phyloP scores from a whole-genome alignment of 2,113 vertebrate genomes.

The Ceyx cyanopectus region DNA sequence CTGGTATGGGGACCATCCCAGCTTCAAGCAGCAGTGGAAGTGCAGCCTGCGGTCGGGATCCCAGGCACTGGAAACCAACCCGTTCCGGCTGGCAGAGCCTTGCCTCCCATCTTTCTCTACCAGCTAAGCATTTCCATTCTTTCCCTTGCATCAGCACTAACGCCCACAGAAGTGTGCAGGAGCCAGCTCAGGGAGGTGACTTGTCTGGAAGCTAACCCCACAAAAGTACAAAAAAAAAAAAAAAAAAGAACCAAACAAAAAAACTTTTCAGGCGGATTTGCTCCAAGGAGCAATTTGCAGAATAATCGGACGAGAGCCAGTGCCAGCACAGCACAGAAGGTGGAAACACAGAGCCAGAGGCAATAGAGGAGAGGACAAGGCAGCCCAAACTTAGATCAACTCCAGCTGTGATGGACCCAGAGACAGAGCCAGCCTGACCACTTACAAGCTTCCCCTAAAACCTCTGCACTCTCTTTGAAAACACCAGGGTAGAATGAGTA shows the following conservation, averaged over 20 bases:
- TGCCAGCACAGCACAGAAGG: neutral
- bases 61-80: neutral
- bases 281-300: constrained; percentile 18
- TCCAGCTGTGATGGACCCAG: constrained; percentile 59
- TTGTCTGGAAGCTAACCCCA: constrained; percentile 9
- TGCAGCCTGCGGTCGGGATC: neutral
- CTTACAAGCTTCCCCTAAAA: constrained; percentile 30
- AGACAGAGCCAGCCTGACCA: neutral
- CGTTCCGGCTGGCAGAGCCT: neutral
- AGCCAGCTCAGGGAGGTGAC: neutral
- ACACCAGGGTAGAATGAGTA: neutral
- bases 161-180: neutral
- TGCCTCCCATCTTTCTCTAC: neutral
- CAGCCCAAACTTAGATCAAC: constrained; percentile 55
- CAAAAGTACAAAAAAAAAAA: neutral
- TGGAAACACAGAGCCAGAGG: constrained; percentile 53
- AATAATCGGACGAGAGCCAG: constrained; percentile 15
- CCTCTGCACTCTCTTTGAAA: constrained; percentile 39
- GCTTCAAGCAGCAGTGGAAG: neutral
- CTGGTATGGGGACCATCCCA: neutral
- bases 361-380: constrained; percentile 33
- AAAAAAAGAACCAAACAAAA: neutral
- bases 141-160: constrained; percentile 51
- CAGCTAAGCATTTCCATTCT: neutral
- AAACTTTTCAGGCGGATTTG: constrained; percentile 13